Base-by-base conservation (phyloP, 2,113 vertebrate genomes). In the Heliornis fulica region DNA sequence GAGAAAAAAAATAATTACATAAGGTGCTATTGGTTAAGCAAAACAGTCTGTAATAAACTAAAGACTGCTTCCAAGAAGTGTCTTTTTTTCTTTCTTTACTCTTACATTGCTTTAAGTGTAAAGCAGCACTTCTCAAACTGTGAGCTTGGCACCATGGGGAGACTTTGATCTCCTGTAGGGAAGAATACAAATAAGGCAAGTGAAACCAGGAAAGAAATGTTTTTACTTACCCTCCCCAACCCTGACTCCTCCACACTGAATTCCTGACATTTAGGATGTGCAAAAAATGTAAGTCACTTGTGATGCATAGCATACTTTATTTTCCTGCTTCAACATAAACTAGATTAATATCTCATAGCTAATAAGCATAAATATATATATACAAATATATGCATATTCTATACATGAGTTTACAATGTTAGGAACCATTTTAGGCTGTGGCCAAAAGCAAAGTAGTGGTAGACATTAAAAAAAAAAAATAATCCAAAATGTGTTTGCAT, bases 181-280 rank as follows among this genome's bases (percentile, higher is more conserved):
- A 12, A 66, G 53, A 87, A 66, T 38, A 20, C 28, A 63, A 63
- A 57, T 43, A 66, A 71, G 38, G 69, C 31, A 66, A 38, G 12
- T 20, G 17, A 56, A 68, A 74, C 25, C 29, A 90, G 41, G 45
- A 85, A 79, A 65, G 1, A 60, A 64, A 56, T 26, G 25, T 9
- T 61, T 84, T 72, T 43, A 63, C 17, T 21, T 63, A 69, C 20
- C 11, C 7, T 61, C 11, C 10, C 11, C 29, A 51, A 6, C 2
- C 18, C 18, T 18, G 7, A 3, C 4, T 1, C 15, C 41, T 6
- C 7, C 7, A 1, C n/a, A 25, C 38, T 22, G 31, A 48, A 89
- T 64, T 43, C 54, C 45, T 90, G 26, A 15, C 57, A 54, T 57
- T 63, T 53, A 59, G 15, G n/a, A 32, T 41, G 25, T 10, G 56